These are phyloP conservation scores for Macaria liturata DNA, from an alignment of 2,888 invertebrate genomes.

Conservation along the genomic window DNA sequence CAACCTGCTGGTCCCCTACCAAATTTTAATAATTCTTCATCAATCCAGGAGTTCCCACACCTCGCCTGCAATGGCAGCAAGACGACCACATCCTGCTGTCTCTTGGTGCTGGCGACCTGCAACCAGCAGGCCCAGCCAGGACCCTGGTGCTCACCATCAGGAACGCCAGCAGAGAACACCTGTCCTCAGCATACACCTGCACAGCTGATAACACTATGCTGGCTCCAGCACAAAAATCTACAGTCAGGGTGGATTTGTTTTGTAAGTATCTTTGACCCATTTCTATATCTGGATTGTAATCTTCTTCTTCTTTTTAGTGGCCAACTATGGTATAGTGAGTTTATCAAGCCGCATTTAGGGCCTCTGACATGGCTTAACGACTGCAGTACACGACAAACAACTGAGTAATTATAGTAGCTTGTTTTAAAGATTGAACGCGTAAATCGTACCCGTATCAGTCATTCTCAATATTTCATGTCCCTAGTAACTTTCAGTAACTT, in stretches of 20 bases:
- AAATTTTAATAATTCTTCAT: not conserved
- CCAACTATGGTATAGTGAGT: no score
- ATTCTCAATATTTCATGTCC: no score
- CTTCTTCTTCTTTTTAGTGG: no score
- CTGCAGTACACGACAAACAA: no score
- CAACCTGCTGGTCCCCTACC: not conserved
- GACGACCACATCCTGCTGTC: constrained; percentile 64
- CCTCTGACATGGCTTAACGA: no score
- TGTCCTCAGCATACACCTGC: constrained; percentile 86
- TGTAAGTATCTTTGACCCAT: constrained; percentile 63
- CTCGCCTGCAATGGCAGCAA: constrained; percentile 73
- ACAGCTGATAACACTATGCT: constrained; percentile 88
- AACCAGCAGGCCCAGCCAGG: constrained; percentile 52
- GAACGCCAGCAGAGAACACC: constrained; percentile 82
- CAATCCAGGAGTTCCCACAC: constrained; percentile 66
- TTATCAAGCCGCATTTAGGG: no score
- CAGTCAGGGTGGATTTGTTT: constrained; percentile 87
- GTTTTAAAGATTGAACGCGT: no score
- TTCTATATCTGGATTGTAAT: no score
- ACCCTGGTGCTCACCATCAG: constrained; percentile 58
- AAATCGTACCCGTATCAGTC: no score
- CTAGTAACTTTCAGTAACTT: no score
- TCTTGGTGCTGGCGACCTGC: constrained; percentile 56
- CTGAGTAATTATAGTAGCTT: no score
- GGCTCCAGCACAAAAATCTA: constrained; percentile 85